These are phyloP conservation scores for Globicephala melas DNA, from an alignment of 2,113 vertebrate species.

Conservation along the genomic window DNA sequence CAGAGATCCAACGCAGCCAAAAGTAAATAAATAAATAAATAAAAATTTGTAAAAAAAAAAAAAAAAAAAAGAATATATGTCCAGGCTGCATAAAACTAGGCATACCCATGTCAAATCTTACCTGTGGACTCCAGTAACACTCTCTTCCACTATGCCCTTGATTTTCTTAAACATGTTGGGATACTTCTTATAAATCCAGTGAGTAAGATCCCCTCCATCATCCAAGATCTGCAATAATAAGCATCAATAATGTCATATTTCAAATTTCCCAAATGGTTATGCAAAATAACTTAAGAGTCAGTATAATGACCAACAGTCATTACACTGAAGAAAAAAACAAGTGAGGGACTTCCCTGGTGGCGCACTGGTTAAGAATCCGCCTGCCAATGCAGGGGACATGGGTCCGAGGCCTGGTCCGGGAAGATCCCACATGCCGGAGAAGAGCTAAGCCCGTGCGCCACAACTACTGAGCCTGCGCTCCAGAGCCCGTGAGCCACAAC, in stretches of 20 bases:
- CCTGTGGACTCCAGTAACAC: conserved; percentile 98
- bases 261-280: conserved; percentile 23
- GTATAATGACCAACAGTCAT: background rate
- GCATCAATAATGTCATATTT: background rate
- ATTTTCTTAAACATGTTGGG: conserved; percentile 99
- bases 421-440: too few relatives aligned
- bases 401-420: too few relatives aligned
- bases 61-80: background rate
- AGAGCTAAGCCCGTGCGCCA: too few relatives aligned
- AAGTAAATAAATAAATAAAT: too few relatives aligned
- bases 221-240: conserved; percentile 90
- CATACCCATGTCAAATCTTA: conserved; percentile 64
- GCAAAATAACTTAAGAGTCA: conserved; percentile 13
- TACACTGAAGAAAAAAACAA: background rate
- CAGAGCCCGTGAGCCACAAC: too few relatives aligned
- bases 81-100: background rate
- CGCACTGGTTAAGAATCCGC: too few relatives aligned
- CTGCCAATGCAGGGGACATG: too few relatives aligned
- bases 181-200: conserved; percentile 99
- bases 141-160: conserved; percentile 99
- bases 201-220: conserved; percentile 97
- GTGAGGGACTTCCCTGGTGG: too few relatives aligned
- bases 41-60: too few relatives aligned
- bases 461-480: too few relatives aligned
- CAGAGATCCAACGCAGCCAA: too few relatives aligned